A percentile compares a stretch with the other conserved stretches of the same genome.
Evolutionary conservation across 2,888 invertebrate species (phyloP).

Genomic region (Pomacea canaliculata): DNA sequence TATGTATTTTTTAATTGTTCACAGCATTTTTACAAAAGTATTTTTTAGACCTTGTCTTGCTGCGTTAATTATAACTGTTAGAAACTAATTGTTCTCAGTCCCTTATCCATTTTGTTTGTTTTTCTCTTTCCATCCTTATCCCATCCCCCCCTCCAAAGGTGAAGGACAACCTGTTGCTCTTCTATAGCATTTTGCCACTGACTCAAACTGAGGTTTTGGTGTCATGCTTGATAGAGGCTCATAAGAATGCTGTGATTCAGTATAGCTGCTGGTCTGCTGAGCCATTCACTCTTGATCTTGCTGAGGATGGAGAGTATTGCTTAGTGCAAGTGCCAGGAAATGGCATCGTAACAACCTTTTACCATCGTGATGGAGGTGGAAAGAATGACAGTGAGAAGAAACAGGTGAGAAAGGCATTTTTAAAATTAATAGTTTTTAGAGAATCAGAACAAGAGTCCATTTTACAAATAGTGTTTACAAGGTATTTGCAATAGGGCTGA

Average conservation of each 20-base stretch:
- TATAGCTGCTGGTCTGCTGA: conserved; percentile 1
- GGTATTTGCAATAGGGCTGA: too few species aligned
- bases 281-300: neutral
- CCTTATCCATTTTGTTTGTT: too few species aligned
- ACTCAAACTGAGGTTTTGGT: conserved; percentile 20
- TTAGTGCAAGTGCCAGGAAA: conserved; percentile 16
- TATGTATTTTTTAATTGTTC: too few species aligned
- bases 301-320: conserved; percentile 4
- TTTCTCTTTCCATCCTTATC: too few species aligned
- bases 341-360: conserved; percentile 19
- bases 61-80: too few species aligned
- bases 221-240: conserved; percentile 9
- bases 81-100: too few species aligned
- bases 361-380: neutral
- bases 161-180: conserved; percentile 2
- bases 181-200: conserved; percentile 21
- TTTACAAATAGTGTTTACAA: too few species aligned
- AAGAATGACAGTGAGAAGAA: neutral
- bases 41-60: too few species aligned
- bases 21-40: too few species aligned
- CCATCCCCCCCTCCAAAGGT: too few species aligned
- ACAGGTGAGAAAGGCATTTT: neutral
- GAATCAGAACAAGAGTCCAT: too few species aligned
- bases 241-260: conserved; percentile 8
- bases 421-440: neutral